Base-by-base conservation (phyloP, 2,797 vertebrate genomes). In the Anguilla marmorata region DNA sequence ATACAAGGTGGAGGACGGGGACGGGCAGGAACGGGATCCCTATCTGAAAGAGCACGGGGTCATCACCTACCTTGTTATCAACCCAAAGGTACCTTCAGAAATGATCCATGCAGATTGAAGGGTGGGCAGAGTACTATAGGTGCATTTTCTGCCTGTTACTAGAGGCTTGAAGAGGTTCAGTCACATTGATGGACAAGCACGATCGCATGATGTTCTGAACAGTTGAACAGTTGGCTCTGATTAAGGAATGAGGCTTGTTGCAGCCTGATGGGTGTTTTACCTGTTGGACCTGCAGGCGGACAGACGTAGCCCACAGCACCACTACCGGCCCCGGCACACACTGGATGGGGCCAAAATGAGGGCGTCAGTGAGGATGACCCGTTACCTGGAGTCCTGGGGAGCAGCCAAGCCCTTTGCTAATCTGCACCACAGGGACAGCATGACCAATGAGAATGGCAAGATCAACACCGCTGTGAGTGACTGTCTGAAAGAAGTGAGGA, bases 361-460 rank as follows among this genome's bases (percentile, higher is more conserved):
- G 93, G 98, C 98, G 0, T 98, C 98, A 0, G 98, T 99, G 85
- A 96, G 98, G 93, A 98, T 99, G 98, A 99, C 98, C 84, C 97
- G 97, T 80, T 99, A 99, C 92, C 94, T 99, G 94, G 97, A 99
- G 90, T 98, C 98, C 2, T 99, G 98, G 98, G 98, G 98, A 89
- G 98, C 98, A 0, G 98, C 97, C 92, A 99, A 99, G 92, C 98
- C 98, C 0, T 99, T 99, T 58, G 98, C 98, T 86, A 97, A 99
- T 91, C 91, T 98, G 88, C 97, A 98, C 87, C 97, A 98, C 94
- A 94, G 97, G 89, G 98, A 99, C 95, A 99, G 98, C 95, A 98
- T 99, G 97, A 98, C 97, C 90, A 99, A 97, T 0, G 97, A 98
- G 94, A 98, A 98, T 0, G 97, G 97, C 93, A 98, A 98, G 95